These are phyloP conservation scores for Drosophila ananassae DNA, from an alignment of 1,140 invertebrate genomes.

Conservation along the genomic window DNA sequence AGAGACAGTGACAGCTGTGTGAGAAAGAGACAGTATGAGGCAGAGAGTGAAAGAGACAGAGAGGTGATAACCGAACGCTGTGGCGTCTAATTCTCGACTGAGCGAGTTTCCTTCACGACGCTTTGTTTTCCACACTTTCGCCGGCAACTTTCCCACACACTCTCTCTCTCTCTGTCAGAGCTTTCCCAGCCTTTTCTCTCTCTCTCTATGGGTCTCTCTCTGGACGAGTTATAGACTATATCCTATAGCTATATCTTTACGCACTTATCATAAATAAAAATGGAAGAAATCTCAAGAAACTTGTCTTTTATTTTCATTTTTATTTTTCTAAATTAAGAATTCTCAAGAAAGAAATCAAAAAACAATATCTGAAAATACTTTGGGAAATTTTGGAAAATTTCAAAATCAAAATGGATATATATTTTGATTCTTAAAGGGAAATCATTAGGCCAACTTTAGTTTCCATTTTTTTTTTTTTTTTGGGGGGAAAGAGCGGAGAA, in stretches of 20 bases:
- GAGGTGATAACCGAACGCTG: conserved; percentile 62
- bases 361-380: neutral
- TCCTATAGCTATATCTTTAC: conserved; percentile 27
- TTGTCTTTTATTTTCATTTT: conserved; percentile 26
- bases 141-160: conserved; percentile 62
- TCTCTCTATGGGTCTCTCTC: neutral
- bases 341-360: conserved; percentile 1
- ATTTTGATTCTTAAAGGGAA: conserved; percentile 12
- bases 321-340: conserved; percentile 30
- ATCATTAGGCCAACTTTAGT: conserved; percentile 7
- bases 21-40: neutral
- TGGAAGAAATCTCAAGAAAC: neutral
- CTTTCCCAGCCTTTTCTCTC: neutral
- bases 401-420: conserved; percentile 1
- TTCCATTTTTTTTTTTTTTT: neutral
- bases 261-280: conserved; percentile 35
- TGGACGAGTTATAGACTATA: neutral
- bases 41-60: conserved; percentile 17
- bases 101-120: conserved; percentile 63
- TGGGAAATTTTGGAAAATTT: neutral
- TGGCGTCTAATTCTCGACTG: conserved; percentile 77
- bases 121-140: conserved; percentile 56
- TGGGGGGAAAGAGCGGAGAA: neutral
- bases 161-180: conserved; percentile 16
- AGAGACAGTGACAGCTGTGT: neutral